phyloP scores from a whole-genome alignment of 2,113 vertebrate species.

The Sceloporus undulatus region DNA sequence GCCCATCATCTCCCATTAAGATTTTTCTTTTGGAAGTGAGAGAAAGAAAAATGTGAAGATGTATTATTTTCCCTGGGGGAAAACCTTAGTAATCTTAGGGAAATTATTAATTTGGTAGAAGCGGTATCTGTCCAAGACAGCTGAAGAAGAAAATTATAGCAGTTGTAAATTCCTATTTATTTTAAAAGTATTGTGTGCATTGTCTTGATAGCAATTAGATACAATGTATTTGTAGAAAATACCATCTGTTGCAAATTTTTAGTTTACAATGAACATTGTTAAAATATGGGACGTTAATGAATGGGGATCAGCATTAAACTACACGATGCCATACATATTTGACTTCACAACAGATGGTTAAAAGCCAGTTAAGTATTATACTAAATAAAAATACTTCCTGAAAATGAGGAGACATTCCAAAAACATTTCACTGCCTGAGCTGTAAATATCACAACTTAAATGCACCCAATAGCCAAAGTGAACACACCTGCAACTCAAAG shows the following conservation, averaged over 20 bases:
- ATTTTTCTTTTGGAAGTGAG: not conserved
- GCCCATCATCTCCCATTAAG: not conserved
- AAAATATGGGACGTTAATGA: not conserved
- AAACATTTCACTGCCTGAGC: conserved; percentile 55
- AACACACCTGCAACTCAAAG: conserved; percentile 71
- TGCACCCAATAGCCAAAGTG: conserved; percentile 36
- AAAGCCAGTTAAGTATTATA: conserved; percentile 23
- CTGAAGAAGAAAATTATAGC: not conserved
- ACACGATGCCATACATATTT: not conserved
- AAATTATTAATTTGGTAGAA: not conserved
- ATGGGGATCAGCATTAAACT: conserved; percentile 22
- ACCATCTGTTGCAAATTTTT: conserved; percentile 2
- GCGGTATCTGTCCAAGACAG: not conserved
- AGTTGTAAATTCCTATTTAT: conserved; percentile 15
- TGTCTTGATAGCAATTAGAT: conserved; percentile 11
- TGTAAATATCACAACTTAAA: conserved; percentile 60
- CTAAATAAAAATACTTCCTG: conserved; percentile 3
- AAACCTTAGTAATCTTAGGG: not conserved
- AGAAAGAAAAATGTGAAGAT: not conserved
- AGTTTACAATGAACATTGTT: not conserved
- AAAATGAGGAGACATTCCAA: conserved; percentile 57
- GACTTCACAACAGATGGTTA: conserved; percentile 31
- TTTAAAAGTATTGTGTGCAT: not conserved
- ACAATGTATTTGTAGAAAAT: not conserved
- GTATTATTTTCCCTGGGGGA: not conserved